A percentile compares a stretch with the other conserved stretches of the same genome.
These are phyloP conservation scores for Perithous albicinctus DNA, from an alignment of 2,888 invertebrate species.

Conservation along the genomic window DNA sequence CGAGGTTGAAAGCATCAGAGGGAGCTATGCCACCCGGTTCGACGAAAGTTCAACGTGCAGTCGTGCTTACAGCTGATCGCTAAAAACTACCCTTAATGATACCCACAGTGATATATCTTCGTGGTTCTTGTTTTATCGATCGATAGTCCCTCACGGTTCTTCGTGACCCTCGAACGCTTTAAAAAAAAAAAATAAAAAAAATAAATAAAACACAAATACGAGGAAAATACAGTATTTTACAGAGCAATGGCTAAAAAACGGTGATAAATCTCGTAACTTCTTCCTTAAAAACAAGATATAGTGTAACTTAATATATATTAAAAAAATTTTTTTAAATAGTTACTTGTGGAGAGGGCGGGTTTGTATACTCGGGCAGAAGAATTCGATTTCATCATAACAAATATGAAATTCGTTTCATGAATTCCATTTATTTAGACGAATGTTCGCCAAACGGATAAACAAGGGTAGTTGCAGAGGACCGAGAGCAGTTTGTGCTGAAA, in stretches of 20 bases:
- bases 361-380: too few relatives aligned
- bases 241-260: conserved; percentile 30
- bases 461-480: conserved; percentile 54
- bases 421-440: conserved; percentile 55
- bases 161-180: conserved; percentile 13
- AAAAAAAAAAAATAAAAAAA: too few relatives aligned
- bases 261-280: conserved; percentile 24
- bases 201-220: too few relatives aligned
- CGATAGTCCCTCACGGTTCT: conserved; percentile 48
- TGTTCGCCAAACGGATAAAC: conserved; percentile 68
- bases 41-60: conserved; percentile 72
- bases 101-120: conserved; percentile 56
- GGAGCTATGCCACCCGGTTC: conserved; percentile 61
- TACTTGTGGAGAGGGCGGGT: too few relatives aligned
- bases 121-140: conserved; percentile 53
- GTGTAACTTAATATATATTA: too few relatives aligned
- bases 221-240: neutral
- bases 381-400: neutral
- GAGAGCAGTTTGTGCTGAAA: conserved; percentile 27
- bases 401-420: conserved; percentile 6
- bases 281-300: neutral
- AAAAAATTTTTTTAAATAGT: too few relatives aligned
- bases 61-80: conserved; percentile 75
- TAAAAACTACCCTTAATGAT: conserved; percentile 41
- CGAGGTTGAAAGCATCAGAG: conserved; percentile 43